phyloP scores from a whole-genome alignment of 2,797 vertebrate genomes.

The Parambassis ranga region DNA sequence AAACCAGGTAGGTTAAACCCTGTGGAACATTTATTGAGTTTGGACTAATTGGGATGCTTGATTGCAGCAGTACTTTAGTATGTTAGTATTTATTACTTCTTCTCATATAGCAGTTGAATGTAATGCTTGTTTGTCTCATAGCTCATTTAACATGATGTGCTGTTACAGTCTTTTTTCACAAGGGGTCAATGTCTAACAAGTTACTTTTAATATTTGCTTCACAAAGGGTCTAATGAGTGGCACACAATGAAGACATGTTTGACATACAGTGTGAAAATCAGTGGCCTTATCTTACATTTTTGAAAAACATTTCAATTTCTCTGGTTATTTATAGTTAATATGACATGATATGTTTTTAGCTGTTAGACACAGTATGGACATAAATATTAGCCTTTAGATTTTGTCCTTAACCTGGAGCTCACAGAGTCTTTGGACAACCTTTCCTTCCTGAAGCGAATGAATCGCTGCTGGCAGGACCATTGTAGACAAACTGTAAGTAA shows the following conservation, averaged over 20 bases:
- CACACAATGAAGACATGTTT: not conserved
- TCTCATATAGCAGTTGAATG: not conserved
- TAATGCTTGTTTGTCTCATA: not conserved
- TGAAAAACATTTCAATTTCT: no score
- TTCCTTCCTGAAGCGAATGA: conserved; percentile 97
- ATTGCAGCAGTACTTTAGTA: not conserved
- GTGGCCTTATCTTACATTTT: not conserved
- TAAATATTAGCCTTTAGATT: no score
- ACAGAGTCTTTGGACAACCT: conserved; percentile 94
- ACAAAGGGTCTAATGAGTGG: not conserved
- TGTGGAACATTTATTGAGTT: not conserved
- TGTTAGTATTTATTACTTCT: no score
- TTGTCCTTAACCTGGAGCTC: conserved; percentile 63
- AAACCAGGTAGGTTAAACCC: not conserved
- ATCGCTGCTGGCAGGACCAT: conserved; percentile 99
- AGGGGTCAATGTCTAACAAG: conserved; percentile 6
- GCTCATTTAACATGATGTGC: not conserved
- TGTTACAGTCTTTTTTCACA: conserved; percentile 16
- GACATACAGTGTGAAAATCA: not conserved
- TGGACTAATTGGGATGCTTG: not conserved
- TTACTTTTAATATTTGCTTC: not conserved
- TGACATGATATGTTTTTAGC: no score
- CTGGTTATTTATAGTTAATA: no score
- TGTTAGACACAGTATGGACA: no score
- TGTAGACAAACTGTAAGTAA: conserved; percentile 96